phyloP scores from a whole-genome alignment of 1,140 invertebrate genomes.

The Ostrea denselamellosa region DNA sequence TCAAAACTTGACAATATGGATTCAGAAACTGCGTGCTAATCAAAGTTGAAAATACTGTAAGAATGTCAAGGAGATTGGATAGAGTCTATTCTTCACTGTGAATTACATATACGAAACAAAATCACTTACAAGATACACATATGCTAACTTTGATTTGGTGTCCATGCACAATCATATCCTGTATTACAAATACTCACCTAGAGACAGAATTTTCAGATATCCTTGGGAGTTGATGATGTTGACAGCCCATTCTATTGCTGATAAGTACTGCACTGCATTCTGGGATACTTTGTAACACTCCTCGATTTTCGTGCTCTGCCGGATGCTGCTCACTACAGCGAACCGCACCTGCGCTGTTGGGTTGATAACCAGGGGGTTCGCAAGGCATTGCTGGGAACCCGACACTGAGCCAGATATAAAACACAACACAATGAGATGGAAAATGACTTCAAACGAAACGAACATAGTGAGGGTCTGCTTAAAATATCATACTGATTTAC shows the following conservation, averaged over 20 bases:
- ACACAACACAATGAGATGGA: neutral
- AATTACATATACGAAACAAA: too few relatives aligned
- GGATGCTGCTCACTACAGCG: conserved; percentile 56
- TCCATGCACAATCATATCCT: too few relatives aligned
- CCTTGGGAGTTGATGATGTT: conserved; percentile 52
- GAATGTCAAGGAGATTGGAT: too few relatives aligned
- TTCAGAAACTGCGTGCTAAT: too few relatives aligned
- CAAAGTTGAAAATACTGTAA: too few relatives aligned
- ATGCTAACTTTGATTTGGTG: too few relatives aligned
- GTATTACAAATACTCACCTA: conserved; percentile 44
- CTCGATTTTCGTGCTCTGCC: conserved; percentile 43
- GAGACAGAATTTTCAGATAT: conserved; percentile 45
- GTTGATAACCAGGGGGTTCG: conserved; percentile 50
- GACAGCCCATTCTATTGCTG: conserved; percentile 60
- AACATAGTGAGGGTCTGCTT: neutral
- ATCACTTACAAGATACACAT: too few relatives aligned
- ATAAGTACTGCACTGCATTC: conserved; percentile 52
- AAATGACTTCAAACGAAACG: neutral
- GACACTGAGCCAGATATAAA: neutral
- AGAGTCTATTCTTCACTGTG: too few relatives aligned
- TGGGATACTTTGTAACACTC: conserved; percentile 53
- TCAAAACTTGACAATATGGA: too few relatives aligned
- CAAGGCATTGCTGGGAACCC: conserved; percentile 48
- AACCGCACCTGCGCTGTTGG: conserved; percentile 54
- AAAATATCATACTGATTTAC: neutral